Evolutionary conservation across 2,888 invertebrate species (phyloP).

Genomic region (Drosophila mimetica): DNA sequence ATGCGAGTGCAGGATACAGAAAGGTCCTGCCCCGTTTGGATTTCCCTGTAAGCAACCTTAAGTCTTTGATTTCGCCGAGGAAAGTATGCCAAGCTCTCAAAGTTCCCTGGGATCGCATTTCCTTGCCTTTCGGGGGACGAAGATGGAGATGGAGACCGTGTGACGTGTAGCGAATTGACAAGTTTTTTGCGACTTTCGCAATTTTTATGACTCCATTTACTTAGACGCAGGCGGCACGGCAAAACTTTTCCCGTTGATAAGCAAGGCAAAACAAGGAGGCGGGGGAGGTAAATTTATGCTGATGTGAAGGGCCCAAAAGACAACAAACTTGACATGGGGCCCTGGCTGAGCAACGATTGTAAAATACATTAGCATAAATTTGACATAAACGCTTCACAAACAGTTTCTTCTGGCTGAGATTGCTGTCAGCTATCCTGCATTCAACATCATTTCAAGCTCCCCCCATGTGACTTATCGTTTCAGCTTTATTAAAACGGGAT

Average conservation of each 20-base stretch:
- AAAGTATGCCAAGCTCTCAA: conserved; percentile 29
- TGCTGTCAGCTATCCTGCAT: conserved; percentile 20
- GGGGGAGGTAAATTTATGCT: conserved; percentile 65
- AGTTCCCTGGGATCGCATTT: conserved; percentile 47
- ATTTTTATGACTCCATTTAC: conserved; percentile 82
- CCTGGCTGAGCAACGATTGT: conserved; percentile 59
- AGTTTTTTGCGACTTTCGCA: conserved; percentile 67
- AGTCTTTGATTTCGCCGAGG: conserved; percentile 66
- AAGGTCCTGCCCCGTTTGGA: conserved; percentile 49
- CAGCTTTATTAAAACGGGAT: conserved; percentile 79
- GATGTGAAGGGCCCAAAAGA: conserved; percentile 60
- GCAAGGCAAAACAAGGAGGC: conserved; percentile 34
- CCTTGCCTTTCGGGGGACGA: not conserved
- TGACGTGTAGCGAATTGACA: conserved; percentile 72
- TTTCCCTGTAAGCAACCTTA: conserved; percentile 70
- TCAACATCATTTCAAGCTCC: not conserved
- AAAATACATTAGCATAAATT: conserved; percentile 82
- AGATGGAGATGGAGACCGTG: conserved; percentile 30
- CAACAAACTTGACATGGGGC: conserved; percentile 54
- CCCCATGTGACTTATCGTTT: conserved; percentile 65
- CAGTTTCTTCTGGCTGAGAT: conserved; percentile 50
- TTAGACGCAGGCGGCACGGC: conserved; percentile 34
- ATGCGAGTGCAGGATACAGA: conserved; percentile 35
- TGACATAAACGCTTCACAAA: conserved; percentile 81
- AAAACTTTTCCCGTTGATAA: conserved; percentile 55